Base-by-base conservation (phyloP, 2,113 vertebrate genomes). In the Chunga burmeisteri region DNA sequence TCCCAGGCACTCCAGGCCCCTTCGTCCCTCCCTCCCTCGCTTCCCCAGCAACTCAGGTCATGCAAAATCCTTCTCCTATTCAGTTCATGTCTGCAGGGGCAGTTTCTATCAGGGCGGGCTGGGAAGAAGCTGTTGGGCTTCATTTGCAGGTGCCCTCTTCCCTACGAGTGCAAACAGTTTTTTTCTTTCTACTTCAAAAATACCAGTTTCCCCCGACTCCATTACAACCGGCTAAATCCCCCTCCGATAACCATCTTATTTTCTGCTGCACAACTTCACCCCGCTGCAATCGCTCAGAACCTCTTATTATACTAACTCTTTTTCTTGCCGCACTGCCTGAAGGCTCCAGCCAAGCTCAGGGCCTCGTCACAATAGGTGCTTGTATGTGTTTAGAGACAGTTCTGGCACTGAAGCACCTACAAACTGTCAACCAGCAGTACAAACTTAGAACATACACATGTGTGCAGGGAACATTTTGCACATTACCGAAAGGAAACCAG, bases 391-490 rank as follows among this genome's bases (percentile, higher is more conserved):
- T 44, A 77, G 82, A 92, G 67, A 17, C 85, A 52, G 58, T 62
- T 81, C 88, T 93, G 94, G 94, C 94, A 95, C 58, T 8, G 2
- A 29, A 82, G 71, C 11, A 15, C 81, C 82, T 68, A 25, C 62
- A 14, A 68, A 70, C 90, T 82, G 85, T 88, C 92, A 52, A 89
- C 10, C 67, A 87, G 59, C 73, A 56, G 87, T 8, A 77, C 87
- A 70, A 65, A 72, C 74, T 91, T 19, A 87, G 84, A 87, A 67
- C 74, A 18, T n/a, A 16, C 93, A 84, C 90, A 26, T 80, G 92
- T 85, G 90, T 34, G 86, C 87, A 90, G 89, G 94, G 96, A 96
- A 96, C 94, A 93, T 89, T 95, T 90, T 91, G 93, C 90, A 89
- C 94, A 82, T 91, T 46, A 63, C 78, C 12, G 11, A 87, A 55